phyloP scores from a whole-genome alignment of 2,113 vertebrate species.

The Paradoxurus hermaphroditus region DNA sequence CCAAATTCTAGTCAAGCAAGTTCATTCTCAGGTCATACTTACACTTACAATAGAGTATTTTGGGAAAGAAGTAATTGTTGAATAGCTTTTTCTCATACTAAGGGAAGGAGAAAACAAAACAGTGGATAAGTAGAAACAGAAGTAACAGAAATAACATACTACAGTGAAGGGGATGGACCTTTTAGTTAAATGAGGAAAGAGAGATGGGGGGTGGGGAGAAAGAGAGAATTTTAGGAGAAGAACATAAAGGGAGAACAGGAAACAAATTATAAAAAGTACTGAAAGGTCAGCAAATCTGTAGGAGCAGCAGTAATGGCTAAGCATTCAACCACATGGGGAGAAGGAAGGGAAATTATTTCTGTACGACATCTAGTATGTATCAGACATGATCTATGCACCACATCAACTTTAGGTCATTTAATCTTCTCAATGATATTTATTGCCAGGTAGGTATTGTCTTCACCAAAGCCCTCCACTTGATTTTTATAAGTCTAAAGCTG shows the following conservation, averaged over 20 bases:
- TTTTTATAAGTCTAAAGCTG: not conserved
- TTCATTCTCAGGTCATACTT: not conserved
- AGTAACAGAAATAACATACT: not conserved
- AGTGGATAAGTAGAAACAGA: not conserved
- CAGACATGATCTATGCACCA: too few relatives aligned
- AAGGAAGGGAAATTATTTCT: not conserved
- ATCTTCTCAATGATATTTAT: not conserved
- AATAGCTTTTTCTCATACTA: not conserved
- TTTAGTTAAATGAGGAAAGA: not conserved
- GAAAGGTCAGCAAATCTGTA: not conserved
- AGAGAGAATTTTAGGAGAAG: not conserved
- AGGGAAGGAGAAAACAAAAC: not conserved
- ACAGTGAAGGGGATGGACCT: not conserved
- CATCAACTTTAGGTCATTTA: not conserved
- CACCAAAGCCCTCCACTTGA: not conserved
- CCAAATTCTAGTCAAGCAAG: not conserved
- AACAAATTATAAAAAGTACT: not conserved
- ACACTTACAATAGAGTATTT: not conserved
- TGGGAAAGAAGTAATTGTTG: not conserved
- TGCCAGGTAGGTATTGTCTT: not conserved
- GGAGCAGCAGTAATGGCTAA: not conserved
- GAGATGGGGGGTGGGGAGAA: not conserved
- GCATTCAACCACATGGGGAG: not conserved
- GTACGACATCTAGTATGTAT: not conserved
- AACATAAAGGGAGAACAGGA: not conserved